Percentiles rank a stretch among this genome's conserved stretches.
Conservation (phyloP, 2,113 vertebrate species). For the Alosa alosa region DNA sequence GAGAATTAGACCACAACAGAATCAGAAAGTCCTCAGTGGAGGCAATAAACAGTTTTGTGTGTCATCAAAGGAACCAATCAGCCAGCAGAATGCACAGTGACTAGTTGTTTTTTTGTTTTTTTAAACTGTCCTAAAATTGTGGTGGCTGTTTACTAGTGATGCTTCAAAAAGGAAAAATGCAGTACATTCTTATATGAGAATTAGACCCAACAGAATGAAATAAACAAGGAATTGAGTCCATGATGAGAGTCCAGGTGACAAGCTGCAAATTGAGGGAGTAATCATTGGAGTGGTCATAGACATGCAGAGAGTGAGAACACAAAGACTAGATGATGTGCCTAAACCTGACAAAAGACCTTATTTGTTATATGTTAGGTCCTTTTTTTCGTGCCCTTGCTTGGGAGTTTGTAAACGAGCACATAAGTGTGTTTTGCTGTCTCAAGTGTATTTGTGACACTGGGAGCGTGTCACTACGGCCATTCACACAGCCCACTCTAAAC, state of each 20-base stretch:
- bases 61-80: not conserved
- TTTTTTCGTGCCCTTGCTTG: not conserved
- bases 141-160: no score
- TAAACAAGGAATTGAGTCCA: no score
- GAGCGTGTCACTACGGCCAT: not conserved
- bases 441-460: not conserved
- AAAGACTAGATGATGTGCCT: no score
- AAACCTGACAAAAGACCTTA: no score
- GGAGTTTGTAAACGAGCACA: not conserved
- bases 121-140: no score
- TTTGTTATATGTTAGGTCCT: not conserved
- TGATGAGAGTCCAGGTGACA: not conserved
- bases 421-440: not conserved
- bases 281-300: not conserved
- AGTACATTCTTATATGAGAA: no score
- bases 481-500: not conserved
- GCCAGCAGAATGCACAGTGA: not conserved
- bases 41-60: no score
- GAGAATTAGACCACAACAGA: no score
- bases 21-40: no score
- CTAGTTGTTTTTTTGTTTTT: no score
- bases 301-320: not conserved
- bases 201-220: no score
- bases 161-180: no score
- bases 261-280: not conserved